Evolutionary conservation across 2,888 invertebrate species (phyloP).

Genomic region (Drosophila robusta): DNA sequence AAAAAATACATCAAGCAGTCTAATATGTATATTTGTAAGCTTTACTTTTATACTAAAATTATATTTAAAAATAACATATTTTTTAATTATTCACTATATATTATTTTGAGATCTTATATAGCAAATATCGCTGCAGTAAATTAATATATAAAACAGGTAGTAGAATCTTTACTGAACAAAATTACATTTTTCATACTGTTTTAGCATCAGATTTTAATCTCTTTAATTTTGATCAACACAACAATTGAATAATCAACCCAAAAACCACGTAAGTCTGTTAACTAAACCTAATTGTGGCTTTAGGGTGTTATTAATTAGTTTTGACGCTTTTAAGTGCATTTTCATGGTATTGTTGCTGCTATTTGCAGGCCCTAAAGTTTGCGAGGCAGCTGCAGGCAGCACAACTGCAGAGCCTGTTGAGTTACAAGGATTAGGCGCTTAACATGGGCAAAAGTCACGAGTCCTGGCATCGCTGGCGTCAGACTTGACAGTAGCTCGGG

Average conservation of each 20-base stretch:
- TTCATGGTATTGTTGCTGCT: constrained; percentile 36
- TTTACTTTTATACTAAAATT: too few relatives aligned
- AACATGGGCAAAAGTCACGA: constrained; percentile 47
- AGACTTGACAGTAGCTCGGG: constrained; percentile 54
- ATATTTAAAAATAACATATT: too few relatives aligned
- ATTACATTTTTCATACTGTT: not conserved
- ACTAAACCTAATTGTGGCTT: constrained; percentile 28
- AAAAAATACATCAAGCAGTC: too few relatives aligned
- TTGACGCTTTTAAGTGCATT: constrained; percentile 45
- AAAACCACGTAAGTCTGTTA: constrained; percentile 14
- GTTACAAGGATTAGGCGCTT: constrained; percentile 35
- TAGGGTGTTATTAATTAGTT: constrained; percentile 46
- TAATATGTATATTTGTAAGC: too few relatives aligned
- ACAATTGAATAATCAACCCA: constrained; percentile 4
- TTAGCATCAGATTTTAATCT: not conserved
- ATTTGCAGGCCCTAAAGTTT: constrained; percentile 24
- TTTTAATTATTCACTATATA: too few relatives aligned
- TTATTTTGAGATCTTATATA: too few relatives aligned
- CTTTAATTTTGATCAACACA: not conserved
- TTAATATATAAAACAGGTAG: too few relatives aligned
- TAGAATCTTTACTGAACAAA: too few relatives aligned
- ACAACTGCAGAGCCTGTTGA: constrained; percentile 42
- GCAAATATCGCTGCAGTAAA: too few relatives aligned
- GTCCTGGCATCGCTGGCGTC: constrained; percentile 29
- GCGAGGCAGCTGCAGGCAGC: constrained; percentile 25